Base-by-base conservation (phyloP, 2,797 vertebrate species). In the Bufotes viridis region DNA sequence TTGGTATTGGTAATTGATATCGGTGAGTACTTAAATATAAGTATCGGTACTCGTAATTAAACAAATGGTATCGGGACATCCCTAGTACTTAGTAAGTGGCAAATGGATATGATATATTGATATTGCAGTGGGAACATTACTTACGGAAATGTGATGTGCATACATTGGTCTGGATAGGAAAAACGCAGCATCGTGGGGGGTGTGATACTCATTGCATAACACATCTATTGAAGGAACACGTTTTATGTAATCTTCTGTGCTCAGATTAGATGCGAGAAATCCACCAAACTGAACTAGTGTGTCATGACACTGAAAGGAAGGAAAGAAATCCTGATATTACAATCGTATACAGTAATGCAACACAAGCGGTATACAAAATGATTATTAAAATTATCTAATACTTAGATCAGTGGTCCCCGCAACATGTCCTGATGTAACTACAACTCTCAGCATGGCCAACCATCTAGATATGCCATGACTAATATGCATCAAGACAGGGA, bases 211-310 rank as follows among this genome's bases (percentile, higher is more conserved):
- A 90, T 99, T 99, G 92, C 98, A 99, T 55, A 99, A 97, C 89
- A 99, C 93, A 18, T 99, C 98, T 81, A 99, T 97, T 63, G 98
- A 97, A 92, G 98, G 98, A 93, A 99, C 97, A 81, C 97, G 95
- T 92, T 98, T 99, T 93, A 99, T 98, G 92, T 99, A 99, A 94
- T 99, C 98, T 92, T 99, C 98, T 80, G 98, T 99, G 95, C 98
- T 99, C 82, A 99, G 94, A 93, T 99, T 99, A 91, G 98, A 99
- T 86, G 98, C 98, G 93, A 99, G 93, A 96, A 99, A 99, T 1
- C 98, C 98, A 86, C 98, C 98, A 92, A 99, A 99, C 42, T 99
- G 98, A 87, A 99, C 97, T 91, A 99, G 92, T 0, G 98, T 99
- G 93, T 99, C 98, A 81, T 99, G 98, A 93, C 98, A 99, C 98